These are phyloP conservation scores for Sternotherus odoratus DNA, from an alignment of 2,797 vertebrate genomes.

Conservation along the genomic window DNA sequence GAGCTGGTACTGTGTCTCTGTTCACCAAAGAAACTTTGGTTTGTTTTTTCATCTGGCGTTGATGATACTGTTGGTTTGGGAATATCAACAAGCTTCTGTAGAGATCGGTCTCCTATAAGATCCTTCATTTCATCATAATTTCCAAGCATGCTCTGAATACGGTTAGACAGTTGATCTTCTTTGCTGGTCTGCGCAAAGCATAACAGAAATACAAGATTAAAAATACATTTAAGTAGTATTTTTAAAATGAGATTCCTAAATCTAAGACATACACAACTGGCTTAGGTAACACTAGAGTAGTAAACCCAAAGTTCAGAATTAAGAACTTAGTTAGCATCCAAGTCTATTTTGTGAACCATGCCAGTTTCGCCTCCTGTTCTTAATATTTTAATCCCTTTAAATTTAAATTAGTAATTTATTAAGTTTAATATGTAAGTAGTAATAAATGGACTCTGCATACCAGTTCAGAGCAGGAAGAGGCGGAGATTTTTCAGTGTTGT, in stretches of 20 bases:
- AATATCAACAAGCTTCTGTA: constrained; percentile 89
- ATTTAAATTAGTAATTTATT: background rate
- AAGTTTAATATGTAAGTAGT: background rate
- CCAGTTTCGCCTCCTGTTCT: background rate
- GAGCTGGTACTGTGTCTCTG: constrained; percentile 85
- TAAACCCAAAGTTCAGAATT: background rate
- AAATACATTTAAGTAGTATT: constrained; percentile 44
- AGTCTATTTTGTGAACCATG: fast-evolving
- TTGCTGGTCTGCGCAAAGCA: constrained; percentile 89
- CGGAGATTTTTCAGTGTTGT: background rate
- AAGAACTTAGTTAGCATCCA: background rate
- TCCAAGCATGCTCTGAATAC: constrained; percentile 99
- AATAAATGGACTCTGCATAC: background rate
- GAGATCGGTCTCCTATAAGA: constrained; percentile 92
- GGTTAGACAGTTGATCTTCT: constrained; percentile 98
- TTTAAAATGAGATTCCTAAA: constrained; percentile 14
- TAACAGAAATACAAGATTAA: background rate
- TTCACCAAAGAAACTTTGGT: constrained; percentile 88
- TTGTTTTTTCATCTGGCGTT: constrained; percentile 91
- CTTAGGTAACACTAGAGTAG: background rate
- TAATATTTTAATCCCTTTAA: background rate
- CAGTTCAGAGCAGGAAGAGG: background rate
- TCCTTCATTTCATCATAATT: constrained; percentile 99
- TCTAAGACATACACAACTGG: background rate
- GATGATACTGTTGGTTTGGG: constrained; percentile 89